Conservation (phyloP, 2,797 vertebrate species). For the Falco novaeseelandiae region DNA sequence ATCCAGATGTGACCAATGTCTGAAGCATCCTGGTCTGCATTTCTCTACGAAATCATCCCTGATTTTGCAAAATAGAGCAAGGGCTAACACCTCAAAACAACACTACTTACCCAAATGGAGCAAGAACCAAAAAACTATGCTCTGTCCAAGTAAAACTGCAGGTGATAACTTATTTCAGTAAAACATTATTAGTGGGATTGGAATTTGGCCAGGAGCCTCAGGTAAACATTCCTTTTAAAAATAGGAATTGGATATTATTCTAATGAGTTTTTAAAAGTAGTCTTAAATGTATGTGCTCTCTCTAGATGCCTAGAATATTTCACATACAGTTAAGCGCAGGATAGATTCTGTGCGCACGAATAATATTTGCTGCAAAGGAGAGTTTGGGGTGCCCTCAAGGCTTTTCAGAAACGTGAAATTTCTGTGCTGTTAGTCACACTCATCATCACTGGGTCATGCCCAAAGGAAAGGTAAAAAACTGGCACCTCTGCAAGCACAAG, state of each 20-base stretch:
- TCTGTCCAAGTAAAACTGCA: neutral
- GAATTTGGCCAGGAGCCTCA: neutral
- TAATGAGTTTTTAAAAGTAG: neutral
- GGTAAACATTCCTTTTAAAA: constrained; percentile 33
- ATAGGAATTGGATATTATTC: constrained; percentile 5
- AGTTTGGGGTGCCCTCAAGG: neutral
- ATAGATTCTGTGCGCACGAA: neutral
- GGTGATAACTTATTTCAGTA: constrained; percentile 29
- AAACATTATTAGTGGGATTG: neutral
- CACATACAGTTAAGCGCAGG: neutral
- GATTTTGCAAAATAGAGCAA: neutral
- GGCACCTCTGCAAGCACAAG: neutral
- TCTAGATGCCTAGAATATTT: neutral
- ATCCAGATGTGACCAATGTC: neutral
- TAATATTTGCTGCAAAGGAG: neutral
- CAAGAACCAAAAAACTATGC: neutral
- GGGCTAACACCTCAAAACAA: neutral
- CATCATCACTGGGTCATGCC: neutral
- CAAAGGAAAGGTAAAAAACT: neutral
- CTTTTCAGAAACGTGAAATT: neutral
- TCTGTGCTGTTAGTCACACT: neutral
- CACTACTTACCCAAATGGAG: neutral
- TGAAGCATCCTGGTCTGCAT: neutral
- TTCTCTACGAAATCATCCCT: neutral
- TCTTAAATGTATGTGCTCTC: neutral